Percentiles rank a stretch among this genome's conserved stretches.
Conservation (phyloP, 2,797 vertebrate species). For the Clarias platycephalus region DNA sequence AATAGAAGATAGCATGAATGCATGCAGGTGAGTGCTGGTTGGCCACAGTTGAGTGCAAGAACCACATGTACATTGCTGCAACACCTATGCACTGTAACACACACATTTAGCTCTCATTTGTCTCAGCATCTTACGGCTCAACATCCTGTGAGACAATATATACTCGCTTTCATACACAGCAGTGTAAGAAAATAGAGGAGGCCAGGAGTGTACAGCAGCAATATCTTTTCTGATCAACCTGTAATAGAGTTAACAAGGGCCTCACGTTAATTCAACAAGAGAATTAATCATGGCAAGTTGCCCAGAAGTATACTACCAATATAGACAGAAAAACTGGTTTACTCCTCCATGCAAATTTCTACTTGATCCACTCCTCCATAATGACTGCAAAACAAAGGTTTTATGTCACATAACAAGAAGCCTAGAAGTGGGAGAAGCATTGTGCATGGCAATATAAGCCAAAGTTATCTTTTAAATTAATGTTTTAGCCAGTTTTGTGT, state of each 20-base stretch:
- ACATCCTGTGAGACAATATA: conserved; percentile 3
- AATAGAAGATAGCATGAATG: neutral
- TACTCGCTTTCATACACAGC: neutral
- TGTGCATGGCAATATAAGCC: neutral
- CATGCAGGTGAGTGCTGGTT: conserved; percentile 30
- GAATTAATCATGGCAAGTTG: neutral
- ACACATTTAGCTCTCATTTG: conserved; percentile 7
- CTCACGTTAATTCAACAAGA: conserved; percentile 1
- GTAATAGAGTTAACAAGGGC: neutral
- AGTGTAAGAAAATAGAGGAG: neutral
- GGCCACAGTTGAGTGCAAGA: conserved; percentile 18
- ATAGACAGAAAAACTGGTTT: neutral
- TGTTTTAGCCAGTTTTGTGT: neutral
- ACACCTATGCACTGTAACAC: conserved; percentile 8
- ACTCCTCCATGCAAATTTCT: neutral
- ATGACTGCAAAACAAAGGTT: neutral
- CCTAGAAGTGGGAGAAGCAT: neutral
- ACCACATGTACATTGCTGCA: conserved; percentile 24
- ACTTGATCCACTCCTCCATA: neutral
- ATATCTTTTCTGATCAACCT: neutral
- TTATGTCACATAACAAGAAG: neutral
- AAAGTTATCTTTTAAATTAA: neutral
- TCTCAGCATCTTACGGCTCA: neutral
- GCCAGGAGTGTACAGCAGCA: neutral
- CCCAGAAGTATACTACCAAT: neutral